phyloP scores from a whole-genome alignment of 2,113 vertebrate genomes.

The Notiomystis cincta region DNA sequence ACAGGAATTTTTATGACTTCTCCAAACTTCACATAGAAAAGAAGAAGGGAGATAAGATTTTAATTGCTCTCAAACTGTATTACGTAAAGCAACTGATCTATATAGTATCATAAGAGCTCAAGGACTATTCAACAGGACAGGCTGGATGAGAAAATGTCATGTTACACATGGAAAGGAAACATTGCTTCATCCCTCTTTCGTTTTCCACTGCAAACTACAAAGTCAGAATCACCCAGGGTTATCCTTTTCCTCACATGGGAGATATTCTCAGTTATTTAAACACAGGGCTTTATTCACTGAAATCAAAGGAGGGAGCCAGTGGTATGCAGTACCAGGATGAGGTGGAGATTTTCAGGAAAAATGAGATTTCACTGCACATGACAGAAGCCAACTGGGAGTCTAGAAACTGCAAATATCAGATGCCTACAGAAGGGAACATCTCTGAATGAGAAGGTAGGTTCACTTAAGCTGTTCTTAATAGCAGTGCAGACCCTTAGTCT shows the following conservation, averaged over 20 bases:
- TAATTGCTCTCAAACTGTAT: background rate
- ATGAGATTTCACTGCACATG: background rate
- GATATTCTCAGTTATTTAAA: background rate
- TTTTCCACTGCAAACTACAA: accelerated
- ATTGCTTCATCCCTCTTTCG: background rate
- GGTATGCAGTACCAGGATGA: background rate
- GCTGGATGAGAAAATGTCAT: background rate
- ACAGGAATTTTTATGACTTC: slow-evolving; percentile 33
- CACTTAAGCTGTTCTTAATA: background rate
- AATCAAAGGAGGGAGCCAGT: background rate
- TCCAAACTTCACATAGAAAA: background rate
- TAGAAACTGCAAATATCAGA: background rate
- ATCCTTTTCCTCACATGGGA: background rate
- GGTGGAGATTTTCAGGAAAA: background rate
- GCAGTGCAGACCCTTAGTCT: background rate
- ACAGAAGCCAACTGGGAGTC: background rate
- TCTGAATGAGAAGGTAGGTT: background rate
- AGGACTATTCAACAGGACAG: background rate
- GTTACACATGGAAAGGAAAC: background rate
- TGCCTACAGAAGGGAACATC: background rate
- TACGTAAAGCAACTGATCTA: background rate
- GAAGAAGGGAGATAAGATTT: background rate
- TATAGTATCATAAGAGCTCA: background rate
- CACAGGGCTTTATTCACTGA: background rate
- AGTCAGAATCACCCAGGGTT: background rate